Base-by-base conservation (phyloP, 2,797 vertebrate species). In the Hoplostethus atlanticus region DNA sequence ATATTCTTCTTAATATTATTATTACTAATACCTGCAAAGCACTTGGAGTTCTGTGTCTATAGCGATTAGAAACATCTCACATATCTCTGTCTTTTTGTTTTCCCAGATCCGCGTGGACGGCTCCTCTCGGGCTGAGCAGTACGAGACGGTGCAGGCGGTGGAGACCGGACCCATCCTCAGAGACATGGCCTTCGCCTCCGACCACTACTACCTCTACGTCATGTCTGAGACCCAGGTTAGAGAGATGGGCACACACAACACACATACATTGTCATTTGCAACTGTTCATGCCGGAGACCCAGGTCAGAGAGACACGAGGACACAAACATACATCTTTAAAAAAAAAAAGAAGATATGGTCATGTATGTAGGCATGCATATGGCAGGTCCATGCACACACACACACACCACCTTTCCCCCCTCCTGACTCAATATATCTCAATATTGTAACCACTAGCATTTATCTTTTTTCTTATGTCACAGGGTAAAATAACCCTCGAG, bases 221-320 rank as follows among this genome's bases (percentile, higher is more conserved):
- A 99, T 99, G 97, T 99, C 98, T 2, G 97, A 98, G 84, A 96
- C 92, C 77, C 97, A 99, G 97, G 98, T 99, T 82, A 87, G 90
- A n/a, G 51, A 7, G 56, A 67, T 46, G 61, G 64, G 51, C 38
- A 51, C 11, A 63, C 3, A 21, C 44, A 68, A 71, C 17, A 65
- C 44, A 64, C 48, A 21, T n/a, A 65, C 67, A 69, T 21, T 21
- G 21, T 21, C 21, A 21, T 21, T 21, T 21, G 21, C 21, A 21
- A 21, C 21, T 21, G 21, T 21, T 21, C 21, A 21, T 21, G 21
- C 21, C 21, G 21, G n/a, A n/a, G n/a, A n/a, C n/a, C n/a, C n/a
- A n/a, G n/a, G n/a, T n/a, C n/a, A n/a, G n/a, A 28, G 25, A 28
- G 28, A 28, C 28, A 28, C 28, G 3, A 28, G 28, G 28, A 28